These are phyloP conservation scores for Ramphastos sulfuratus DNA, from an alignment of 2,113 vertebrate species.

Conservation along the genomic window DNA sequence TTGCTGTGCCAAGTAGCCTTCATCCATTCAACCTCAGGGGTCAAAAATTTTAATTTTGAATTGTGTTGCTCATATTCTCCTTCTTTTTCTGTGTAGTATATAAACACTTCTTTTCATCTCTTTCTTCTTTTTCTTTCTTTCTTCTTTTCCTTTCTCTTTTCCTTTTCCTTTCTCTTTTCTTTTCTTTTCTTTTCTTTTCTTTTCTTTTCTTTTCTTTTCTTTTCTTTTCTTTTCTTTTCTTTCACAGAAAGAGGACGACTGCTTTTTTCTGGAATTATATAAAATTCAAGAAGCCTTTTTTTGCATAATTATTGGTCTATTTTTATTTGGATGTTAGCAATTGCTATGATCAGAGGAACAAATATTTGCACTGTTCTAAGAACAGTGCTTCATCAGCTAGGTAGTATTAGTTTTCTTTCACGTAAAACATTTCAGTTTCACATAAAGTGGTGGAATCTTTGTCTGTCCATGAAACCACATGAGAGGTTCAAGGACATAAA, in stretches of 20 bases:
- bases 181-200: too few species aligned
- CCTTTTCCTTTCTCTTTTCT: too few species aligned
- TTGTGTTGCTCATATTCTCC: background rate
- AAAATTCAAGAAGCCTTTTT: background rate
- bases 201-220: too few species aligned
- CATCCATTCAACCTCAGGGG: constrained; percentile 48
- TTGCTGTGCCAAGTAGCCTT: constrained; percentile 27
- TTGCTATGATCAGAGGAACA: background rate
- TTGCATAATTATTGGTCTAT: background rate
- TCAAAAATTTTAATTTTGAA: constrained; percentile 66
- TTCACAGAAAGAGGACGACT: background rate
- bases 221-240: too few species aligned
- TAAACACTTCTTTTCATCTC: background rate
- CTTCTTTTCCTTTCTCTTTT: too few species aligned
- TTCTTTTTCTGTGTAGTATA: background rate
- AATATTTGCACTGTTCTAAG: background rate
- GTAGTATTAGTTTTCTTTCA: background rate
- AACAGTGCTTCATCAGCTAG: background rate
- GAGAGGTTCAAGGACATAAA: background rate
- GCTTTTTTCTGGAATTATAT: background rate
- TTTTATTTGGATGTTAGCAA: background rate
- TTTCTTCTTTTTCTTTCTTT: too few species aligned
- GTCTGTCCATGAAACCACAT: background rate
- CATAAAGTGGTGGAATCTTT: background rate
- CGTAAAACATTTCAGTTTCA: background rate